phyloP scores from a whole-genome alignment of 2,797 vertebrate species.

The Catamblyrhynchus diadema region DNA sequence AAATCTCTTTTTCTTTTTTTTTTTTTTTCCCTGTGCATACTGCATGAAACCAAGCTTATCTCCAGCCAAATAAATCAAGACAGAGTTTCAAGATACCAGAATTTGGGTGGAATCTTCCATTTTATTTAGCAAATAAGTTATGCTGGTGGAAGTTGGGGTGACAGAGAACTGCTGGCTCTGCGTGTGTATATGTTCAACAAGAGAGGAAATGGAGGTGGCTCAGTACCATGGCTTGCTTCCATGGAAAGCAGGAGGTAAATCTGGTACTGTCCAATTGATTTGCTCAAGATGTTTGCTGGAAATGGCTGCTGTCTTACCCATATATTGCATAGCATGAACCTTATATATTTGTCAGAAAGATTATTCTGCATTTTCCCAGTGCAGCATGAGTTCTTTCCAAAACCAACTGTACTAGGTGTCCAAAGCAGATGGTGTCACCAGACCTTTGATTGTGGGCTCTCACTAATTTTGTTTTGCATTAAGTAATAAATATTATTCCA shows the following conservation, averaged over 20 bases:
- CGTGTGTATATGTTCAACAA: neutral
- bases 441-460: neutral
- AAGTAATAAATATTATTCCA: neutral
- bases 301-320: constrained; percentile 10
- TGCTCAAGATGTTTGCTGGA: constrained; percentile 57
- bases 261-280: constrained; percentile 36
- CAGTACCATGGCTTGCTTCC: constrained; percentile 24
- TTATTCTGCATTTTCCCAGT: constrained; percentile 35
- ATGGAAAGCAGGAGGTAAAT: constrained; percentile 25
- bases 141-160: neutral
- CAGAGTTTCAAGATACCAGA: neutral
- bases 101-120: neutral
- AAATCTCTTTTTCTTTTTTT: neutral
- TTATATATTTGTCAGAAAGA: constrained; percentile 22
- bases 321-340: neutral
- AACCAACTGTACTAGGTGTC: neutral
- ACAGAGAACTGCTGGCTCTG: neutral
- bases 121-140: neutral
- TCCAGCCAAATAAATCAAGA: neutral
- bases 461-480: neutral
- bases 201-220: neutral
- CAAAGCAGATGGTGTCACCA: constrained; percentile 12
- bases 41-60: neutral
- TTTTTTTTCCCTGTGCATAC: neutral
- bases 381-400: neutral